phyloP scores from a whole-genome alignment of 2,888 invertebrate genomes.

The Tenthredo notha region DNA sequence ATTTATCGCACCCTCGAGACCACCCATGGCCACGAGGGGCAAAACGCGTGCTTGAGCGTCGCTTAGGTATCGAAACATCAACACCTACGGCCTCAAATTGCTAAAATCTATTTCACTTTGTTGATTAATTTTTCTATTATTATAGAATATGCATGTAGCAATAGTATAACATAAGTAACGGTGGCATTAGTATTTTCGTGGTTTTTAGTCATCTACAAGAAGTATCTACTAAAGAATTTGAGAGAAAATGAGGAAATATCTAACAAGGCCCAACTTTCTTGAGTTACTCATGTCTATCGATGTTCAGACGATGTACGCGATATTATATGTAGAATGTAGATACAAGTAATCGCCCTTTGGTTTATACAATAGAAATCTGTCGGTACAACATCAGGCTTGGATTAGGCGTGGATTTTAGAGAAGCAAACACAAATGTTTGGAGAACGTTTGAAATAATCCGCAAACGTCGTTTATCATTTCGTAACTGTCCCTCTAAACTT shows the following conservation, averaged over 20 bases:
- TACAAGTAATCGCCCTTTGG: neutral
- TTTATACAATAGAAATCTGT: conserved; percentile 53
- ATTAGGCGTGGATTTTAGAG: conserved; percentile 67
- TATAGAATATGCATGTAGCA: no score
- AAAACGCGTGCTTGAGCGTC: conserved; percentile 36
- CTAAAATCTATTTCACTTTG: neutral
- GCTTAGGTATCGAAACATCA: conserved; percentile 47
- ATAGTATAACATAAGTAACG: neutral
- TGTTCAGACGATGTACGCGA: neutral
- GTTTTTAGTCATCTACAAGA: neutral
- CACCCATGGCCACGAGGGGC: conserved; percentile 55
- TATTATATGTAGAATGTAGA: neutral
- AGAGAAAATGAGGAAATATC: no score
- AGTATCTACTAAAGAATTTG: no score
- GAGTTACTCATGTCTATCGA: neutral
- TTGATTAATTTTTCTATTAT: conserved; percentile 8
- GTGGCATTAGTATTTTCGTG: neutral
- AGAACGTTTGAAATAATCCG: conserved; percentile 70
- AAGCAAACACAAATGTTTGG: conserved; percentile 66
- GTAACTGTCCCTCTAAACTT: conserved; percentile 42
- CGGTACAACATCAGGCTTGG: conserved; percentile 61
- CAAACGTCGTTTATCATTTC: conserved; percentile 75
- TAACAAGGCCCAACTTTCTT: neutral
- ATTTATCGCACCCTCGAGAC: conserved; percentile 76
- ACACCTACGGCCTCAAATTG: conserved; percentile 40